A percentile compares a stretch with the other conserved stretches of the same genome.
Conservation (phyloP, 2,888 invertebrate species). For the Chaitophorus viminalis region DNA sequence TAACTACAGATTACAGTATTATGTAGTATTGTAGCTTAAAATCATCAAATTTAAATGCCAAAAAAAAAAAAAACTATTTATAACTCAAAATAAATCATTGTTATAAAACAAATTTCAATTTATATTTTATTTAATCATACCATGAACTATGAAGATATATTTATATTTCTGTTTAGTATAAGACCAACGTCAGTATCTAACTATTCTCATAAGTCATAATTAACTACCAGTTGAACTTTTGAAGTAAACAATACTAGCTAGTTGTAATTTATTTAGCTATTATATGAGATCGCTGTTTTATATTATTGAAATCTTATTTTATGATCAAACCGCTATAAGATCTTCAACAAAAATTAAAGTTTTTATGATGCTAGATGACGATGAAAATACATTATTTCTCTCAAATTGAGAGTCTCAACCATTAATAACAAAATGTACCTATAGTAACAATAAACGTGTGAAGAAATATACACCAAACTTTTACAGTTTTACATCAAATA, state of each 20-base stretch:
- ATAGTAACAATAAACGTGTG: not conserved
- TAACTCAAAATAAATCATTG: too few relatives aligned
- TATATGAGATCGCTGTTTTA: conserved; percentile 6
- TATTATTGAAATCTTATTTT: conserved; percentile 14
- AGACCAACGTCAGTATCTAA: not conserved
- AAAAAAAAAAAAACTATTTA: too few relatives aligned
- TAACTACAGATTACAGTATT: too few relatives aligned
- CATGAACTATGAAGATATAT: too few relatives aligned
- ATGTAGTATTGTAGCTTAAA: too few relatives aligned
- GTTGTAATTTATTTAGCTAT: not conserved
- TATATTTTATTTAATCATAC: too few relatives aligned
- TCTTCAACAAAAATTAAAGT: conserved; percentile 1
- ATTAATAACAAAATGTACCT: not conserved
- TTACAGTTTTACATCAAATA: not conserved
- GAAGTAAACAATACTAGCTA: not conserved
- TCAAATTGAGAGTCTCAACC: too few relatives aligned
- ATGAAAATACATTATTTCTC: conserved; percentile 2
- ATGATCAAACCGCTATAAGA: conserved; percentile 4
- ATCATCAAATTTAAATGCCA: too few relatives aligned
- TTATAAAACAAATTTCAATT: too few relatives aligned
- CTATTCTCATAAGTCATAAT: not conserved
- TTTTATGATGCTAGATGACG: conserved; percentile 17
- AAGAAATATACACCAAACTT: not conserved
- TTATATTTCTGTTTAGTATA: not conserved
- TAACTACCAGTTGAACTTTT: not conserved